Percentiles rank a stretch among this genome's conserved stretches.
These are phyloP conservation scores for Thomomys bottae DNA, from an alignment of 2,113 vertebrate species.

Conservation along the genomic window DNA sequence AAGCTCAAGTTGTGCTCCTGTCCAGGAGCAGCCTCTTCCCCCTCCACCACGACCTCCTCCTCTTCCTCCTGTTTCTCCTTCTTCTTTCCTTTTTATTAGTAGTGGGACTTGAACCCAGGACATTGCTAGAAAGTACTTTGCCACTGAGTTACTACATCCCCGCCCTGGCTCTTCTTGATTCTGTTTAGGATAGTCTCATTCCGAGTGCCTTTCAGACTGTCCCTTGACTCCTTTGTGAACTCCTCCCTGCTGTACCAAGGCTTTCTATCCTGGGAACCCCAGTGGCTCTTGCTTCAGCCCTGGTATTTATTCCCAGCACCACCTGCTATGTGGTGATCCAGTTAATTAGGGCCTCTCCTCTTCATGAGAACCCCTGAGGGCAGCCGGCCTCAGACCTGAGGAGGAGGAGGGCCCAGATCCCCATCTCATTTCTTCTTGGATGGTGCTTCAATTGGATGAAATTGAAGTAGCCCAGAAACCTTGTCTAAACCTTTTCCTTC, in stretches of 20 bases:
- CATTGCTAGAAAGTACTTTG: too few relatives aligned
- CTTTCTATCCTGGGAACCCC: constrained; percentile 62
- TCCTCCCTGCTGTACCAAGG: neutral
- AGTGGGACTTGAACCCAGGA: too few relatives aligned
- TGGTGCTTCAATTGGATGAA: neutral
- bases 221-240: neutral
- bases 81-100: too few relatives aligned
- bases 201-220: neutral
- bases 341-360: constrained; percentile 69
- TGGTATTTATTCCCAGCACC: constrained; percentile 59
- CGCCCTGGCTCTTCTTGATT: neutral
- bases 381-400: constrained; percentile 20
- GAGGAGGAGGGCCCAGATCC: neutral
- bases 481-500: neutral
- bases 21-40: neutral
- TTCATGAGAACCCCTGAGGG: constrained; percentile 70
- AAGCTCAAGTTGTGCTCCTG: neutral
- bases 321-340: constrained; percentile 35
- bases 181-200: constrained; percentile 1
- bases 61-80: neutral
- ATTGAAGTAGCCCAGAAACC: neutral
- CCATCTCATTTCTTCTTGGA: neutral
- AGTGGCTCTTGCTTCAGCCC: neutral
- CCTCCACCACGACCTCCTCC: neutral
- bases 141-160: too few relatives aligned